These are phyloP conservation scores for Malthinus seriepunctatus DNA, from an alignment of 2,888 invertebrate species.

Conservation along the genomic window DNA sequence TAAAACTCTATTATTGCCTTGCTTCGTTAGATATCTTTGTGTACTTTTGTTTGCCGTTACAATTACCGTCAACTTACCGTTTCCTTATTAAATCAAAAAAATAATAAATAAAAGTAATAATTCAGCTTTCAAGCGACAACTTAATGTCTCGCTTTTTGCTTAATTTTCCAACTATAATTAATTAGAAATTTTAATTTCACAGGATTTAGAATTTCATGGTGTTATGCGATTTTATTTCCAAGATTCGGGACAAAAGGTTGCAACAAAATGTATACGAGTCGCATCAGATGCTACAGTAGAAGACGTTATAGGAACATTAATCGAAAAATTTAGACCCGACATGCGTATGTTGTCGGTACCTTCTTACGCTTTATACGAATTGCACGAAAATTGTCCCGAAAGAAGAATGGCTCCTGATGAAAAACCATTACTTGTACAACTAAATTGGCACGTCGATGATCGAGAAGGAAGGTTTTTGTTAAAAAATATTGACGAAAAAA, in stretches of 20 bases:
- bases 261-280: constrained; percentile 98
- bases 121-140: not conserved
- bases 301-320: constrained; percentile 94
- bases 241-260: constrained; percentile 97
- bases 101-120: not conserved
- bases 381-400: constrained; percentile 74
- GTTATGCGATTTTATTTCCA: constrained; percentile 99
- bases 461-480: constrained; percentile 96
- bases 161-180: not conserved
- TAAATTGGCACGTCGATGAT: constrained; percentile 99
- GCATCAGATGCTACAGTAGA: constrained; percentile 95
- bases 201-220: constrained; percentile 98
- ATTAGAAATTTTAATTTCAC: constrained; percentile 33
- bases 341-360: constrained; percentile 91
- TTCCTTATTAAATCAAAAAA: not conserved
- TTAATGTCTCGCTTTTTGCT: too few species aligned
- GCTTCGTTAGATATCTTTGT: not conserved
- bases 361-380: constrained; percentile 75
- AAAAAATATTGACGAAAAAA: constrained; percentile 85
- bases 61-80: not conserved
- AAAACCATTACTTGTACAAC: constrained; percentile 93
- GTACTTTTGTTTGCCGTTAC: constrained; percentile 7
- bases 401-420: constrained; percentile 88
- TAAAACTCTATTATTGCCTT: not conserved
- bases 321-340: constrained; percentile 99